A percentile compares a stretch with the other conserved stretches of the same genome.
Evolutionary conservation across 2,888 invertebrate genomes (phyloP).

Genomic region (Stenurella melanura): DNA sequence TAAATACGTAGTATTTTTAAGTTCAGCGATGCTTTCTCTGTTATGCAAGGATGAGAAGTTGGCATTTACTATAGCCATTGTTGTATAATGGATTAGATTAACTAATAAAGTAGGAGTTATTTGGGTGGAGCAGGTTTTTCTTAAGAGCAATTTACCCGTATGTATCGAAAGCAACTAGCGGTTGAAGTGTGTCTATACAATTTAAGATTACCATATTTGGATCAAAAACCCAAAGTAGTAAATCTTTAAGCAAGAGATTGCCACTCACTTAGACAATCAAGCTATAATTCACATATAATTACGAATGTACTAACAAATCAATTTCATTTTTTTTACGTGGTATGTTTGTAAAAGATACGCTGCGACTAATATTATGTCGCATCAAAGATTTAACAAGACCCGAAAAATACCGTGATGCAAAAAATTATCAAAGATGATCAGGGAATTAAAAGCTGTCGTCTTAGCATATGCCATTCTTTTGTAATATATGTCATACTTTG

Average conservation of each 20-base stretch:
- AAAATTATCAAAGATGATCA: no score
- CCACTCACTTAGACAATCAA: background rate
- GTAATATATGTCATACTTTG: no score
- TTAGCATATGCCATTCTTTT: no score
- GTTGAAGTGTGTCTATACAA: constrained; percentile 1
- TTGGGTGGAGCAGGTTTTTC: background rate
- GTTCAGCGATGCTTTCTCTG: background rate
- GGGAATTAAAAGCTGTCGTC: no score
- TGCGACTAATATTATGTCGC: no score
- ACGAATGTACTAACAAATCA: no score
- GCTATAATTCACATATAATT: background rate
- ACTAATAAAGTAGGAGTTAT: constrained; percentile 2
- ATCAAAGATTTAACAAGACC: no score
- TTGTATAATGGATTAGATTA: constrained; percentile 7
- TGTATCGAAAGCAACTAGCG: background rate
- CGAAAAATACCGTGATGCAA: no score
- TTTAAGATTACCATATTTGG: background rate
- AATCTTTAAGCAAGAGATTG: background rate
- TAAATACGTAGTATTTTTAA: no score
- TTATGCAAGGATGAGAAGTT: background rate
- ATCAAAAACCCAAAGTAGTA: background rate
- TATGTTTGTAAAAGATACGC: no score
- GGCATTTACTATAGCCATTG: background rate
- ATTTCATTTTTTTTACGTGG: no score
- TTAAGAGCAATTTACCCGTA: background rate